A percentile compares a stretch with the other conserved stretches of the same genome.
These are phyloP conservation scores for Tigriopus californicus DNA, from an alignment of 2,888 invertebrate species.

Conservation along the genomic window DNA sequence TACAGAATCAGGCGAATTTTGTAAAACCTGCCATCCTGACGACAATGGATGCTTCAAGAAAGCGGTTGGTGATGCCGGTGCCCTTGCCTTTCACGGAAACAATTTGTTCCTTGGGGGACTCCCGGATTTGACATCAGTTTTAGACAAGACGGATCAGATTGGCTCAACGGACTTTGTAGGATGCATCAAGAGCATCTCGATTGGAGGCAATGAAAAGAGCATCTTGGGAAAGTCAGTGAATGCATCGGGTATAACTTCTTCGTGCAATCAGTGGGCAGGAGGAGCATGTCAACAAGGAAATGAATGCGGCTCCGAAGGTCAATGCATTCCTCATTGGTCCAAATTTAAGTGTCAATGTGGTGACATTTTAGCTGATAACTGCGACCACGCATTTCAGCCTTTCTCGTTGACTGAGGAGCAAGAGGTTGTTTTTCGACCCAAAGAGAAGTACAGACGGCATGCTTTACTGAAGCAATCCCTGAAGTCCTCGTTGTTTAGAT, in stretches of 20 bases:
- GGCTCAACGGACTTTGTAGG: constrained; percentile 83
- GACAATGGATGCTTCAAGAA: constrained; percentile 64
- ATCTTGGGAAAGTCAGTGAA: not conserved
- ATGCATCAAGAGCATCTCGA: constrained; percentile 71
- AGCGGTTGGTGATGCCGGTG: constrained; percentile 68
- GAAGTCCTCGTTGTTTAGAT: not conserved
- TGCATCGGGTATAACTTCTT: not conserved
- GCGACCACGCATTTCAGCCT: constrained; percentile 1
- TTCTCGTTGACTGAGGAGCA: constrained; percentile 6
- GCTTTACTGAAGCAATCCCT: not conserved
- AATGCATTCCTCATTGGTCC: constrained; percentile 9
- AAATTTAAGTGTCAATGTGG: constrained; percentile 4
- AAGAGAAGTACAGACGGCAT: not conserved
- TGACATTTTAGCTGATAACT: not conserved
- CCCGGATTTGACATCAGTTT: constrained; percentile 58
- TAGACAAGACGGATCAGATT: constrained; percentile 73
- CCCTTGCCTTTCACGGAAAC: constrained; percentile 74
- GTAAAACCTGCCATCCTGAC: constrained; percentile 65
- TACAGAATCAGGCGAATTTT: constrained; percentile 64
- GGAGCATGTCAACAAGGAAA: constrained; percentile 3
- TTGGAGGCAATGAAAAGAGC: constrained; percentile 51
- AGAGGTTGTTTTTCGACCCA: not conserved
- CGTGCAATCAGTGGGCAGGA: not conserved
- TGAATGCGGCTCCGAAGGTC: constrained; percentile 3
- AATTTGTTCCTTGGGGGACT: constrained; percentile 69